Percentiles rank a stretch among this genome's conserved stretches.
phyloP scores from a whole-genome alignment of 2,797 vertebrate genomes.

The Taeniopygia guttata region DNA sequence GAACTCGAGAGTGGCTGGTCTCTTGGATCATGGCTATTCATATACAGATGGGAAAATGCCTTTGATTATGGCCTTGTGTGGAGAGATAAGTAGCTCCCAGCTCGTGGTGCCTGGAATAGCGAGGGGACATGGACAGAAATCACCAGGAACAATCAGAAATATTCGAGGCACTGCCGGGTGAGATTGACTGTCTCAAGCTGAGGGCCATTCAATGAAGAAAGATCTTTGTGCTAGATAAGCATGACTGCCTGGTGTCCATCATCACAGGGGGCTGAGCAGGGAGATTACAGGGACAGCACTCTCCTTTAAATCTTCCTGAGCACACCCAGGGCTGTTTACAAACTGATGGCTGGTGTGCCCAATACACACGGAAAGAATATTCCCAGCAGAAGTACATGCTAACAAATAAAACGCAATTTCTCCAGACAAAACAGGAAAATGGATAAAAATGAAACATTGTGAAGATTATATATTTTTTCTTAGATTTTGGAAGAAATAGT shows the following conservation, averaged over 20 bases:
- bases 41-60: background rate
- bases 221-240: conserved; percentile 42
- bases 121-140: background rate
- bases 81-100: background rate
- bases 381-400: background rate
- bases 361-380: background rate
- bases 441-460: background rate
- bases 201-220: conserved; percentile 18
- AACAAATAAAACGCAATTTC: background rate
- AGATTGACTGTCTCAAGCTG: conserved; percentile 37
- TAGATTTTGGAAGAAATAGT: background rate
- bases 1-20: background rate
- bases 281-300: conserved; percentile 28
- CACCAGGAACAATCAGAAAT: conserved; percentile 15
- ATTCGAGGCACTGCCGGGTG: background rate
- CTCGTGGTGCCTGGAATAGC: background rate
- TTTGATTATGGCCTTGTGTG: background rate
- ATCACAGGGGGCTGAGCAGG: conserved; percentile 15
- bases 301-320: conserved; percentile 29
- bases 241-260: conserved; percentile 24
- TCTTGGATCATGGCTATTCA: background rate
- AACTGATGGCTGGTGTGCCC: background rate
- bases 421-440: background rate
- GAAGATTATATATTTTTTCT: background rate
- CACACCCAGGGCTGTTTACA: conserved; percentile 39